phyloP scores from a whole-genome alignment of 2,888 invertebrate species.

The Agonopterix alstromeriana region DNA sequence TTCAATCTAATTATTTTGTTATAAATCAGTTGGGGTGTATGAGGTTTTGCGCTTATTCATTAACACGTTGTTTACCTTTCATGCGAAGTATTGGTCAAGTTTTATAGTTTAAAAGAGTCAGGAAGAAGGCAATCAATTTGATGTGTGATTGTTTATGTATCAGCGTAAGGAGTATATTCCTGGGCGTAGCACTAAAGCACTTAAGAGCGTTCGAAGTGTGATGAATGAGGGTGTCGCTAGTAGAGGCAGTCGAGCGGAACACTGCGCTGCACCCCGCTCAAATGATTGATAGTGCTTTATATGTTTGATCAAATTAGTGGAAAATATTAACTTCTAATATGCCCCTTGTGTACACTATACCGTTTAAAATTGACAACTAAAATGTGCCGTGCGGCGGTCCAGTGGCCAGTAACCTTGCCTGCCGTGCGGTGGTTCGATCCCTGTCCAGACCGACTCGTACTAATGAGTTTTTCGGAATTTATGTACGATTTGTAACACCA shows the following conservation, averaged over 20 bases:
- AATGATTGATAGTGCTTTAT: constrained; percentile 65
- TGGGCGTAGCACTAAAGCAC: constrained; percentile 48
- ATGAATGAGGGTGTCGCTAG: constrained; percentile 52
- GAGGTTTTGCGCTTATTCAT: too few relatives aligned
- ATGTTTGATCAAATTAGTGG: constrained; percentile 44
- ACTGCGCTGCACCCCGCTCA: constrained; percentile 31
- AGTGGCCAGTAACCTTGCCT: too few relatives aligned
- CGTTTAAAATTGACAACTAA: background rate
- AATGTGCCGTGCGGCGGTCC: too few relatives aligned
- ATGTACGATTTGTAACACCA: too few relatives aligned
- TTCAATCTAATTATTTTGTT: too few relatives aligned
- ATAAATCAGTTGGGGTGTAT: too few relatives aligned
- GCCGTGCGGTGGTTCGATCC: too few relatives aligned
- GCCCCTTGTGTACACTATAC: background rate
- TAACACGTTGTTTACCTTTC: background rate
- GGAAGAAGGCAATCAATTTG: constrained; percentile 15
- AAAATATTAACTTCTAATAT: constrained; percentile 7
- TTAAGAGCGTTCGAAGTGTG: constrained; percentile 67
- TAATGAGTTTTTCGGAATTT: too few relatives aligned
- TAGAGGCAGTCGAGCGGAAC: constrained; percentile 42
- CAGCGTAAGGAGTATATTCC: constrained; percentile 20
- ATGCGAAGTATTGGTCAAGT: background rate
- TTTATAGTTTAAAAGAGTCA: background rate
- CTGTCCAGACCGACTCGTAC: too few relatives aligned
- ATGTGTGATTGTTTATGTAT: constrained; percentile 17